Evolutionary conservation across 2,888 invertebrate species (phyloP), one percentile per base, ranked within the genome.

Genomic region (Hecatera dysodea): DNA sequence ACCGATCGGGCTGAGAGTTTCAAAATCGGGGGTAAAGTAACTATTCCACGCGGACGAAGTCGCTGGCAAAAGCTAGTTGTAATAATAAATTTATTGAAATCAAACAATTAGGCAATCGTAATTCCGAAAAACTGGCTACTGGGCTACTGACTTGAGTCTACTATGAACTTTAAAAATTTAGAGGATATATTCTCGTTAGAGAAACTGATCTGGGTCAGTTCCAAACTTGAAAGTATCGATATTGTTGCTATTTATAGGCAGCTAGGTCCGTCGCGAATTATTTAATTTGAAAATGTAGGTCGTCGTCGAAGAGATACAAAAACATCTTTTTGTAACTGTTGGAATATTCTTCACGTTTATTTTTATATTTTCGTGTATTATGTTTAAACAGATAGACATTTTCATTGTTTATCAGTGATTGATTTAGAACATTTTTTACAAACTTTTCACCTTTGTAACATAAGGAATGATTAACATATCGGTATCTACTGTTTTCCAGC

Each of bases 201-300:
- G 8, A 39, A 63, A 29, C 7, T 12, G 46, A n/a, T 24, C 42
- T 57, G 48, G 42, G 42, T 27, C 19, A 66, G 42, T 75, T 9
- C 15, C 8, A 17, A 46, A 75, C 15, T 44, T 9, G 19, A 2
- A 76, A 44, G 24, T 72, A 72, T 65, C 50, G 61, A 78, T 65
- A 66, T 57, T 48, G 33, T 60, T 22, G 11, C 57, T 78, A 72
- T 78, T 72, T 57, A 57, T 66, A 78, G 62, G 17, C 17, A 42
- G 2, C n/a, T 36, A 44, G 57, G 36, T 33, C 36, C 6, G 17
- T 11, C 53, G 48, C 36, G 62, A 73, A 76, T 79, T 73, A 73
- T 72, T 76, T 73, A 76, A 57, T 19, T 33, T 24, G 36, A 15
- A 39, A 72, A 76, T 48, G 24, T 73, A 50, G 66, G 76, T 73